Evolutionary conservation across 2,113 vertebrate species (phyloP).

Genomic region (Leptosomus discolor): DNA sequence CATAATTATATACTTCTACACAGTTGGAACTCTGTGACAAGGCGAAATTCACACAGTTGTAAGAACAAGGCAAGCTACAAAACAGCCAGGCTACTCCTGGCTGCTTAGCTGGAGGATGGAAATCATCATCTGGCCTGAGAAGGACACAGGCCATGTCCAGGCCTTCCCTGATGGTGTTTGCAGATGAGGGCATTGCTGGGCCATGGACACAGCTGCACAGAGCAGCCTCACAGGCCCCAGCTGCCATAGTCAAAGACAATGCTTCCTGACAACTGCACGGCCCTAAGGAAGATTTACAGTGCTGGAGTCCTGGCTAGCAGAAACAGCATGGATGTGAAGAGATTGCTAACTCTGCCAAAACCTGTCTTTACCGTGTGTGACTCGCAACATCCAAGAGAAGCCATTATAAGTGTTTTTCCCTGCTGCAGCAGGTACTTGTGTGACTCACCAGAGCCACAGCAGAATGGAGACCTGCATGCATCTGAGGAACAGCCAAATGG

Average conservation of each 20-base stretch:
- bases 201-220: background rate
- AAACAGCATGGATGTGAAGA: background rate
- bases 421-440: background rate
- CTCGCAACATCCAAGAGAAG: background rate
- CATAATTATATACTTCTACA: conserved; percentile 42
- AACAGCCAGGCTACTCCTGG: background rate
- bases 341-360: background rate
- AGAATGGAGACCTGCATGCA: background rate
- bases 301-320: background rate
- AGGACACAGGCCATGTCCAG: rapidly evolving
- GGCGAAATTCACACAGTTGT: conserved; percentile 34
- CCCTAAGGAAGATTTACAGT: background rate
- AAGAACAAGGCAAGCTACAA: conserved; percentile 1
- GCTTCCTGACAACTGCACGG: background rate
- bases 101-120: background rate
- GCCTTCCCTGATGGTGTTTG: background rate
- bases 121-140: background rate
- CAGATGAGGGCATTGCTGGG: background rate
- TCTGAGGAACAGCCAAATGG: background rate
- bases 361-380: background rate
- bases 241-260: background rate
- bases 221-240: background rate
- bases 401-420: background rate
- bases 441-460: background rate
- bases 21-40: conserved; percentile 43